phyloP scores from a whole-genome alignment of 2,797 vertebrate genomes.

The Scolopax rusticola region DNA sequence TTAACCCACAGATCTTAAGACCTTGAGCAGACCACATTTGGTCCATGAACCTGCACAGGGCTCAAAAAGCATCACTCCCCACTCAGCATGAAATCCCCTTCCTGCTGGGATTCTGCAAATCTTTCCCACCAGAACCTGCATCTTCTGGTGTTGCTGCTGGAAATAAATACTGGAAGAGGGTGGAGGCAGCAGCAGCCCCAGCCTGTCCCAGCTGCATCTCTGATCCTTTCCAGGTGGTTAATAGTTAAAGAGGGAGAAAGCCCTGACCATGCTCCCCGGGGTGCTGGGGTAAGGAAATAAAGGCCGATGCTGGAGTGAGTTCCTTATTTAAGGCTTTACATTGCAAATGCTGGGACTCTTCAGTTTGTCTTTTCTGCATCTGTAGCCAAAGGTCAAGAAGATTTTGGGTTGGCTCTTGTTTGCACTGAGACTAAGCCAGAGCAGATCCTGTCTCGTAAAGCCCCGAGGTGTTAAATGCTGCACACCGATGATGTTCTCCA shows the following conservation, averaged over 20 bases:
- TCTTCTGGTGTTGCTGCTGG: background rate
- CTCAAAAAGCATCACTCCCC: background rate
- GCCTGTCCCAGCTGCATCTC: background rate
- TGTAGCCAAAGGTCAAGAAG: background rate
- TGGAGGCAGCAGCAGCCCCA: background rate
- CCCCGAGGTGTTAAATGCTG: fast-evolving
- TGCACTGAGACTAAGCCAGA: background rate
- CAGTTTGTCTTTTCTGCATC: background rate
- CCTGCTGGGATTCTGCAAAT: background rate
- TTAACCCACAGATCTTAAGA: background rate
- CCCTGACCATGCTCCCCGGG: background rate
- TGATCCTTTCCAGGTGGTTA: background rate
- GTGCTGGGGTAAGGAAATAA: background rate
- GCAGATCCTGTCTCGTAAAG: background rate
- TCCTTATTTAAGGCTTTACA: background rate
- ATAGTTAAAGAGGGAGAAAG: background rate
- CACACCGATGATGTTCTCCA: background rate
- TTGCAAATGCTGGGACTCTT: background rate
- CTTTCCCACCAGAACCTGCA: background rate
- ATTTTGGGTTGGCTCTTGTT: background rate
- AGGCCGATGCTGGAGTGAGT: background rate
- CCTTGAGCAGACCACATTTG: background rate
- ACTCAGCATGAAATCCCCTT: background rate
- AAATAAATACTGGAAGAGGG: fast-evolving
- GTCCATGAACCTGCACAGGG: fast-evolving